Conservation (phyloP, 2,888 invertebrate species). For the Vanessa cardui region DNA sequence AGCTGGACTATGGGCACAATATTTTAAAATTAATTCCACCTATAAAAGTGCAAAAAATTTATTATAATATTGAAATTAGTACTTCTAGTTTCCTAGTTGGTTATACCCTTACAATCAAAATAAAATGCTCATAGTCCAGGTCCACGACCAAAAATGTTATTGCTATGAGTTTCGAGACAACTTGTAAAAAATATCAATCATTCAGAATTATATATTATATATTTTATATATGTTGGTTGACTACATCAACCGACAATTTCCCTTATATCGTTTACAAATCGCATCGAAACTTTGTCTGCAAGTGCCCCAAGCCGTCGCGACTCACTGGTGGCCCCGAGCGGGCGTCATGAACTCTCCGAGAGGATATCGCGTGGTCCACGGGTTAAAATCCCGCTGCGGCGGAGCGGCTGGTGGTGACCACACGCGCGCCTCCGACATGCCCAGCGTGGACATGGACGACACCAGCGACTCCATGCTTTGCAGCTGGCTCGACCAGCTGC, state of each 20-base stretch:
- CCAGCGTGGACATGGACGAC: constrained; percentile 58
- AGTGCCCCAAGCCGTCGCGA: neutral
- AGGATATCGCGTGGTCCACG: constrained; percentile 72
- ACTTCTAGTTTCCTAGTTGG: neutral
- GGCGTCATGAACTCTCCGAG: constrained; percentile 66
- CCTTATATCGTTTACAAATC: neutral
- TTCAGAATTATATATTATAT: neutral
- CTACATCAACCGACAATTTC: neutral
- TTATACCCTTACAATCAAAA: neutral
- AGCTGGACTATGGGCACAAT: neutral
- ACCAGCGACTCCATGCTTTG: constrained; percentile 54
- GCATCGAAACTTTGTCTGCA: neutral
- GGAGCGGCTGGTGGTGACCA: constrained; percentile 49
- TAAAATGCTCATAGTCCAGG: neutral
- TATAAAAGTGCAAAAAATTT: neutral
- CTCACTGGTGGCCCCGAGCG: constrained; percentile 36
- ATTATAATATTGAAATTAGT: constrained; percentile 20
- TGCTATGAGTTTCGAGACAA: neutral
- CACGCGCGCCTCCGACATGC: constrained; percentile 45
- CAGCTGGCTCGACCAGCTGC: constrained; percentile 37
- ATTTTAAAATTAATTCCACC: neutral
- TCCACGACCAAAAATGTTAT: neutral
- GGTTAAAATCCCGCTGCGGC: constrained; percentile 64
- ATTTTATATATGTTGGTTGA: too few relatives aligned
- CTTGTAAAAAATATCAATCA: neutral